Evolutionary conservation across 2,113 vertebrate genomes (phyloP), one percentile per base, ranked within the genome.

Genomic region (Pantherophis guttatus): DNA sequence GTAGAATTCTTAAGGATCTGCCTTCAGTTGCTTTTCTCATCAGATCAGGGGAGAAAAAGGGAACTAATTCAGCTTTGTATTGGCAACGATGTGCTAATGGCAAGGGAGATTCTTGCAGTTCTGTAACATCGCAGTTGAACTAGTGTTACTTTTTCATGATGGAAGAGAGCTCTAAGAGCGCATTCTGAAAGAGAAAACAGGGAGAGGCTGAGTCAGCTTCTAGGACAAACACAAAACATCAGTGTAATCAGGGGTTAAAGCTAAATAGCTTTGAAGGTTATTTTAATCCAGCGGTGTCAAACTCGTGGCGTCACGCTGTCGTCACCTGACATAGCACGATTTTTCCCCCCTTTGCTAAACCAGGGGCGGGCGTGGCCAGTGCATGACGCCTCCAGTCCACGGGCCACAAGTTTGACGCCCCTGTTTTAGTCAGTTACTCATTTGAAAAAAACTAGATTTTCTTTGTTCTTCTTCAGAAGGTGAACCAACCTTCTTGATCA

Each of bases 81-180:
- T 93, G 94, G 93, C 94, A 90, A 92, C 90, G 48, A 54, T 88
- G 33, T 48, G 15, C 7, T 44, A 19, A 21, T 87, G 57, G 48
- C 11, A 11, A 9, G 33, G 62, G 24, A 19, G 59, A 21, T n/a
- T 65, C 85, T 93, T 93, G 48, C 87, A 94, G 93, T 57, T 88
- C 91, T 95, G 94, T 23, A 93, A 94, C 96, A 94, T 95, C 93
- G 88, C 89, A 81, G 91, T 94, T n/a, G 33, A 85, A 58, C 29
- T 81, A 91, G 29, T 48, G n/a, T 98, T 97, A 99, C 96, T 99
- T 99, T 97, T 99, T 99, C 99, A 99, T 99, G 96, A 99, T 98
- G 57, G 98, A 99, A 87, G 99, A 99, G 96, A 99, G 97, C 96
- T 99, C 99, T 96, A 99, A 98, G 94, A 99, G 98, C 98, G 98